Conservation (phyloP, 2,113 vertebrate genomes). For the Oplegnathus fasciatus region DNA sequence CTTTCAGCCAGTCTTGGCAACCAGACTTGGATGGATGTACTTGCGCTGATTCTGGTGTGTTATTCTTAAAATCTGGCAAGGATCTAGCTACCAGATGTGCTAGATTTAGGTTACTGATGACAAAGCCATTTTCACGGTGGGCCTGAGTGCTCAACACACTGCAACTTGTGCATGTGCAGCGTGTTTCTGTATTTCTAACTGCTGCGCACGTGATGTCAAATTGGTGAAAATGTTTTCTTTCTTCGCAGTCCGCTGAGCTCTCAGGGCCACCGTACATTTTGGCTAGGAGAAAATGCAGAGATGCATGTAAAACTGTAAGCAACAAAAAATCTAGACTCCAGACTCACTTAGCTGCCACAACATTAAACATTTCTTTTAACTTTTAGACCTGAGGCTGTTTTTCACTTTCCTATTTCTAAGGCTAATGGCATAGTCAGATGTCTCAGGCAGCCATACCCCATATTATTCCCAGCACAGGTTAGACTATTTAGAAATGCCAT, state of each 20-base stretch:
- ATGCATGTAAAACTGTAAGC: not conserved
- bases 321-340: not conserved
- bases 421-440: not conserved
- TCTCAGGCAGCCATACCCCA: not conserved
- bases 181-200: too few species aligned
- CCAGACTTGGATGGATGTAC: not conserved
- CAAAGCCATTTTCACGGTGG: not conserved
- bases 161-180: too few species aligned
- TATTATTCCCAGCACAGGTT: constrained; percentile 5
- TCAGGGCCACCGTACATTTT: not conserved
- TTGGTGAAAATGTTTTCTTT: too few species aligned
- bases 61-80: constrained; percentile 31
- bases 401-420: not conserved
- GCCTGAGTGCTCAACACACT: too few species aligned
- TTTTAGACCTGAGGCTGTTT: not conserved
- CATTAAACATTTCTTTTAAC: not conserved
- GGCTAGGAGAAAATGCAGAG: not conserved
- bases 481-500: not conserved
- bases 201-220: too few species aligned
- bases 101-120: constrained; percentile 16
- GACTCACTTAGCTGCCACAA: not conserved
- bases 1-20: constrained; percentile 8
- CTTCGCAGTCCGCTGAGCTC: too few species aligned
- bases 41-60: constrained; percentile 10
- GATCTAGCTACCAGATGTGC: not conserved